Conservation (phyloP, 2,888 invertebrate genomes). For the Chloroclysta siterata region DNA sequence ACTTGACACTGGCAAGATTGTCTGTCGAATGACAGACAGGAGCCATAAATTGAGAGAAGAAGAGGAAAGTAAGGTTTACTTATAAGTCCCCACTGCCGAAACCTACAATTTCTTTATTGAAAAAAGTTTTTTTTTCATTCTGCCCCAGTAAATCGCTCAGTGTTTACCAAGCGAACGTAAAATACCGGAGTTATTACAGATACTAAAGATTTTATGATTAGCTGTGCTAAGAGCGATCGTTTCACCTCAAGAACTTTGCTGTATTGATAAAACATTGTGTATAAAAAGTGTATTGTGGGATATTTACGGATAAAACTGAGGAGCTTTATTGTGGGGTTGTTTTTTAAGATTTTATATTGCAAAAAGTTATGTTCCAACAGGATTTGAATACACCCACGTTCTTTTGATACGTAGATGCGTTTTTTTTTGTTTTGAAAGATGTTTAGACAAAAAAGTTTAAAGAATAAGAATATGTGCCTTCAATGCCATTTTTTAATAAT, state of each 20-base stretch:
- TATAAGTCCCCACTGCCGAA: conserved; percentile 22
- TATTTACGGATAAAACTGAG: conserved; percentile 9
- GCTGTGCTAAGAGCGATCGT: conserved; percentile 60
- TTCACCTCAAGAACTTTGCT: conserved; percentile 60
- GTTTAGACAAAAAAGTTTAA: too few species aligned
- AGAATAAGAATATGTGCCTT: too few species aligned
- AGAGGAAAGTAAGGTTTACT: background rate
- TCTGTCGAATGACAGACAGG: too few species aligned
- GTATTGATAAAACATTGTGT: conserved; percentile 64
- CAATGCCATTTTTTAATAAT: too few species aligned
- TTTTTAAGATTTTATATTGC: too few species aligned
- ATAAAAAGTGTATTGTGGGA: conserved; percentile 45
- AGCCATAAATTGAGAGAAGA: background rate
- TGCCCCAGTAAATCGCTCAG: conserved; percentile 53
- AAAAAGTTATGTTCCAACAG: too few species aligned
- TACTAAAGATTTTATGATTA: conserved; percentile 62
- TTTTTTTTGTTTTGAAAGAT: too few species aligned
- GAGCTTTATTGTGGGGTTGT: background rate
- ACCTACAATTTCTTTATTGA: conserved; percentile 45
- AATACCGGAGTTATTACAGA: conserved; percentile 53
- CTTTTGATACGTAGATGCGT: too few species aligned
- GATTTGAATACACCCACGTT: too few species aligned
- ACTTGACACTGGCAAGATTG: too few species aligned
- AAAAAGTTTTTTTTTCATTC: conserved; percentile 42
- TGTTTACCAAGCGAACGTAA: conserved; percentile 59